A percentile compares a stretch with the other conserved stretches of the same genome.
phyloP scores from a whole-genome alignment of 2,888 invertebrate genomes.

The Laothoe populi region DNA sequence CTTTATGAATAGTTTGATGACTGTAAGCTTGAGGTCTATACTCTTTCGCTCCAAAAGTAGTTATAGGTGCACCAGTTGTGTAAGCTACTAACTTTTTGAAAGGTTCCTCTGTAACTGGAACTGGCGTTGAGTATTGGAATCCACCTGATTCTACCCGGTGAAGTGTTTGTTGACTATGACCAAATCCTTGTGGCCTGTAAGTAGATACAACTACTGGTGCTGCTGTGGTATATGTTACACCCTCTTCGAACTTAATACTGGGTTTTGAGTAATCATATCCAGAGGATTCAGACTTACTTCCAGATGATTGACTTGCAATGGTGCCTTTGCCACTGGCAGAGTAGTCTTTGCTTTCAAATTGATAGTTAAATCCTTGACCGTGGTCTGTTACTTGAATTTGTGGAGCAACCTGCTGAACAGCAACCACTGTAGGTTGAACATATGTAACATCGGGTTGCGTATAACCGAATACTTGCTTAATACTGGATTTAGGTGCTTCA shows the following conservation, averaged over 20 bases:
- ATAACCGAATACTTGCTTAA: conserved; percentile 76
- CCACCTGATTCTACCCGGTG: conserved; percentile 62
- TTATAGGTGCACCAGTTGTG: conserved; percentile 65
- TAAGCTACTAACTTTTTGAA: conserved; percentile 74
- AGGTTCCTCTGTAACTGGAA: conserved; percentile 68
- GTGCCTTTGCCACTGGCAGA: conserved; percentile 33
- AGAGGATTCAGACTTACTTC: conserved; percentile 44
- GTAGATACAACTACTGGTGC: conserved; percentile 66
- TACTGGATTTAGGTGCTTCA: conserved; percentile 66
- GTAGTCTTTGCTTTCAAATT: conserved; percentile 51
- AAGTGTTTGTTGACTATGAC: conserved; percentile 65
- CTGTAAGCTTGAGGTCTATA: conserved; percentile 63
- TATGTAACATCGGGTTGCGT: conserved; percentile 74
- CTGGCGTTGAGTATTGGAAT: conserved; percentile 63
- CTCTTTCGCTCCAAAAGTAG: conserved; percentile 54
- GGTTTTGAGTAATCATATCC: conserved; percentile 71
- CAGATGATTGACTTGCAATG: conserved; percentile 27
- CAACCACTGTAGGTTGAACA: conserved; percentile 67
- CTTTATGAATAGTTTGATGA: conserved; percentile 66
- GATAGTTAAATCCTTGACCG: conserved; percentile 61
- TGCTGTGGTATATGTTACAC: conserved; percentile 63
- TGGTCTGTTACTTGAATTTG: conserved; percentile 58
- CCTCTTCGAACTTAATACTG: conserved; percentile 68
- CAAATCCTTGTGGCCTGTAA: conserved; percentile 65
- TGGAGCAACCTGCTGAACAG: conserved; percentile 61